Conservation (phyloP, 2,797 vertebrate genomes). For the Glyptemys insculpta region DNA sequence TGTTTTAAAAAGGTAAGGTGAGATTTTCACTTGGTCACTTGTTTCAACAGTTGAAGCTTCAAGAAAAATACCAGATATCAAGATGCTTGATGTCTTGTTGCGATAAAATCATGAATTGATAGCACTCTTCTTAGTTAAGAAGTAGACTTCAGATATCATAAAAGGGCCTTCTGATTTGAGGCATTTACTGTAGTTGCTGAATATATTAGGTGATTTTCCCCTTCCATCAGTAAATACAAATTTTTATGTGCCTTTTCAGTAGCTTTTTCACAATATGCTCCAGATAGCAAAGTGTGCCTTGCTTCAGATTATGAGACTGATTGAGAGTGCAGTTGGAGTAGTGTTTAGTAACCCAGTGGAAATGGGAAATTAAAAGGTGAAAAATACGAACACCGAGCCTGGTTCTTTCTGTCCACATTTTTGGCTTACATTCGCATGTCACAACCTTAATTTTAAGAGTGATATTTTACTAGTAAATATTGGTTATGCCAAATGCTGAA, state of each 20-base stretch:
- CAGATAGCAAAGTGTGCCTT: background rate
- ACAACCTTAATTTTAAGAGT: background rate
- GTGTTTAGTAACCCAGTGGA: background rate
- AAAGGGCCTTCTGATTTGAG: background rate
- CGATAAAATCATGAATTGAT: background rate
- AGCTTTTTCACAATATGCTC: background rate
- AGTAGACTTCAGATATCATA: background rate
- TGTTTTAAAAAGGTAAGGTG: background rate
- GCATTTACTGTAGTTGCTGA: background rate
- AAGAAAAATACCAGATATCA: background rate
- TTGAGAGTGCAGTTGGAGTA: background rate
- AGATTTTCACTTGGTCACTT: background rate
- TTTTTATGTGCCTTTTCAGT: background rate
- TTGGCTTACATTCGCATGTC: background rate
- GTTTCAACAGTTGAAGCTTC: background rate
- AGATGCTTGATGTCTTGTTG: background rate
- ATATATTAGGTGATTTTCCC: background rate
- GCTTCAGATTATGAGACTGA: background rate
- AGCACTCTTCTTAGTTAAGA: background rate
- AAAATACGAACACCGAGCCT: background rate
- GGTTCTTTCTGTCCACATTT: background rate
- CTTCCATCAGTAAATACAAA: background rate
- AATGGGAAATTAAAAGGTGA: background rate
- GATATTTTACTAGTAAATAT: background rate
- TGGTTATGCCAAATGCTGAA: background rate